phyloP scores from a whole-genome alignment of 1,140 invertebrate genomes.

The Magallana ariakensis region DNA sequence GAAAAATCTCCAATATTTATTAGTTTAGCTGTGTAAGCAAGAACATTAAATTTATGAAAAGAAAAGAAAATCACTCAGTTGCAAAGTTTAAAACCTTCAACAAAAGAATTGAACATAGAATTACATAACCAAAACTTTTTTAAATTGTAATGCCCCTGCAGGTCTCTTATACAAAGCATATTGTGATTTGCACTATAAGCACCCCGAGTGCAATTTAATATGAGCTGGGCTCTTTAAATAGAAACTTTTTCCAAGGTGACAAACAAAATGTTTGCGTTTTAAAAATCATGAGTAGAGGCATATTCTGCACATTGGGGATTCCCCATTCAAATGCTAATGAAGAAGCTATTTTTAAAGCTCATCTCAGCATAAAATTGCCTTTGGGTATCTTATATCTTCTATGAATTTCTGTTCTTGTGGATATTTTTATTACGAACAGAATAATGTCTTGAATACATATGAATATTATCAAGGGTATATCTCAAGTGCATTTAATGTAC shows the following conservation, averaged over 20 bases:
- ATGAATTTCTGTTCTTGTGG: background rate
- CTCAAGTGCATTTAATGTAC: background rate
- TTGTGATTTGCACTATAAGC: no score
- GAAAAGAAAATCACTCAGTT: no score
- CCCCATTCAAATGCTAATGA: constrained; percentile 24
- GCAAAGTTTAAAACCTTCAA: no score
- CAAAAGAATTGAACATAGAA: no score
- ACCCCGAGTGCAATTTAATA: no score
- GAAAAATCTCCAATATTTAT: no score
- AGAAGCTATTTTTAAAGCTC: background rate
- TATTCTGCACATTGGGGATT: background rate
- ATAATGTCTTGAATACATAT: background rate
- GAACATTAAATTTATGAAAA: no score
- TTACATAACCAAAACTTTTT: no score
- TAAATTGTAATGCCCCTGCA: no score
- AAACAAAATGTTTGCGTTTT: background rate
- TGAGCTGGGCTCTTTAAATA: background rate
- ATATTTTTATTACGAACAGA: background rate
- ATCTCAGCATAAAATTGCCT: background rate
- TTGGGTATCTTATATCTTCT: background rate
- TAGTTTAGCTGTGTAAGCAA: no score
- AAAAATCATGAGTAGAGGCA: background rate
- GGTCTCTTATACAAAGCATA: no score
- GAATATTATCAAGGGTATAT: background rate
- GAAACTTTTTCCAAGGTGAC: constrained; percentile 9